Base-by-base conservation (phyloP, 2,797 vertebrate genomes). In the Eleutherodactylus coqui region DNA sequence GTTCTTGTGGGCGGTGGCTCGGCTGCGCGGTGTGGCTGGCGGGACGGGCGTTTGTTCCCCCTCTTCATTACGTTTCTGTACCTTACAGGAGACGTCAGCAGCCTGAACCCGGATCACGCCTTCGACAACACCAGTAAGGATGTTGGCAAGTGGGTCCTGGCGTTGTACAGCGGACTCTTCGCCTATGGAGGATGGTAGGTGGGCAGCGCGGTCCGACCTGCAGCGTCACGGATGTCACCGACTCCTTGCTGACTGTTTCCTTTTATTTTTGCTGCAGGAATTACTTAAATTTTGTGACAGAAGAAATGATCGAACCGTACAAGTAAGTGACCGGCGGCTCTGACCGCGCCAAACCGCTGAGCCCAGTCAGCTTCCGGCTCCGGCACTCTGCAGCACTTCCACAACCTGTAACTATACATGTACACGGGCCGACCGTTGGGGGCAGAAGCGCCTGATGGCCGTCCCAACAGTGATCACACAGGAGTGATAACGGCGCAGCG, bases 261-360 rank as follows among this genome's bases (percentile, higher is more conserved):
- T 82, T 45, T 32, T 55, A n/a, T 79, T 70, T 43, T 69, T 11
- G 0, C 90, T 91, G 0, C 91, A 99, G 98, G 98, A 99, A 99
- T 91, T 99, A 99, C 92, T 93, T 99, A 94, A 99, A 99, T 90
- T 97, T 99, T 79, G 98, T 99, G 32, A 99, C 97, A 0, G 98
- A 99, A 89, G 98, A 99, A 93, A 99, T 99, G 98, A 99, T 99
- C 9, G 96, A 99, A 10, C 97, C 98, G 19, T 98, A 95, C 93
- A 97, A 95, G 98, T 99, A 90, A 73, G 96, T 91, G 58, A 32
- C 32, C 49, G 5, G n/a, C 36, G 10, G 43, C 43, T 9, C 38
- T 49, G 7, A 17, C 69, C n/a, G n/a, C n/a, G n/a, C n/a, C n/a
- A n/a, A n/a, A n/a, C n/a, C 14, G 27, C 58, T 9, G 0, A 45